phyloP scores from a whole-genome alignment of 2,797 vertebrate genomes.

The Cygnus olor region DNA sequence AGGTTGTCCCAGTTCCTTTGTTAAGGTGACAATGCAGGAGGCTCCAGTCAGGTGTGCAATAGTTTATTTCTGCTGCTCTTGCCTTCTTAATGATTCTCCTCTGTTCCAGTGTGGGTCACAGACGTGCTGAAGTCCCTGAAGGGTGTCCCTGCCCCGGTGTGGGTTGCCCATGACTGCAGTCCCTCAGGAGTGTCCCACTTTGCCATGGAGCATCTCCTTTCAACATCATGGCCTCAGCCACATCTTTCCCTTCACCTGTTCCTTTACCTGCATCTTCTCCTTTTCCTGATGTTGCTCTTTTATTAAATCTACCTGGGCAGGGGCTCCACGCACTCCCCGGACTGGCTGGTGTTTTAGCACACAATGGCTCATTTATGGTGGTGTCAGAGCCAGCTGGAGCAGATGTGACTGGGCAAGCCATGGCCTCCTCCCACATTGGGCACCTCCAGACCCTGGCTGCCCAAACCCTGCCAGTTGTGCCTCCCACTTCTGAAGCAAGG shows the following conservation, averaged over 20 bases:
- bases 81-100: background rate
- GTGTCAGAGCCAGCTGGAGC: background rate
- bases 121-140: background rate
- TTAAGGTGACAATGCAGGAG: background rate
- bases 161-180: background rate
- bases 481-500: background rate
- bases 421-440: background rate
- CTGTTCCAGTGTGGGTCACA: background rate
- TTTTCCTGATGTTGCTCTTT: background rate
- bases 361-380: rapidly evolving
- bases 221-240: background rate
- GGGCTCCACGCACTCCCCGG: background rate
- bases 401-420: background rate
- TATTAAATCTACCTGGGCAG: background rate
- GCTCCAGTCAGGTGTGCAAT: background rate
- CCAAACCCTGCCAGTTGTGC: background rate
- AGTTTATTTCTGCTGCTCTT: background rate
- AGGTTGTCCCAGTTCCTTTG: background rate
- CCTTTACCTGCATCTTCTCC: background rate
- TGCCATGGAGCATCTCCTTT: background rate
- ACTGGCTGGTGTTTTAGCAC: background rate
- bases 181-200: background rate
- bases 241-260: background rate
- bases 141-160: background rate
- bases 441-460: background rate